Evolutionary conservation across 2,113 vertebrate species (phyloP).

Genomic region (Excalfactoria chinensis): DNA sequence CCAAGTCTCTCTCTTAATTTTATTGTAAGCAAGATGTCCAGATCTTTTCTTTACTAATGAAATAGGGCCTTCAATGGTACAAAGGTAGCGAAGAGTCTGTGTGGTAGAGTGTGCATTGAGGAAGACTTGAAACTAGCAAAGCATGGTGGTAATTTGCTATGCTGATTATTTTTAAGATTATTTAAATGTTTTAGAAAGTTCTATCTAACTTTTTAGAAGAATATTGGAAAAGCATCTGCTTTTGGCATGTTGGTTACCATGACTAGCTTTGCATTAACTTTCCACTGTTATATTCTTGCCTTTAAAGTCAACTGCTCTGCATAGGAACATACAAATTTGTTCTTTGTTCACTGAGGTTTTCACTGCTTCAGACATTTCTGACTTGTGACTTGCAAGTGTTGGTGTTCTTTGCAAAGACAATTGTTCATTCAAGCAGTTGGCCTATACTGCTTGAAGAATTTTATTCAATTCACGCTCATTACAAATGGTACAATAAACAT

Average conservation of each 20-base stretch:
- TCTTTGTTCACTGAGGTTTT: background rate
- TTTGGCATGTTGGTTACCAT: background rate
- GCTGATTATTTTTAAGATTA: background rate
- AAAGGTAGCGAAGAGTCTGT: background rate
- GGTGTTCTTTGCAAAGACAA: background rate
- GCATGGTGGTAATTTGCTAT: background rate
- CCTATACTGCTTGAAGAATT: background rate
- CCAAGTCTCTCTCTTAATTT: slow-evolving; percentile 12
- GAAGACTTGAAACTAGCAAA: background rate
- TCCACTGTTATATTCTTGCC: background rate
- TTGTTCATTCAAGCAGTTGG: rapidly evolving
- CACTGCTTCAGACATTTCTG: background rate
- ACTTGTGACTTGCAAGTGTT: background rate
- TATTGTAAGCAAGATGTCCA: slow-evolving; percentile 32
- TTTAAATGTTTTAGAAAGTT: background rate
- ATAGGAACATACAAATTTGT: background rate
- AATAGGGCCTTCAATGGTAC: background rate
- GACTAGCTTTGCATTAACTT: background rate
- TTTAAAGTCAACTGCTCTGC: background rate
- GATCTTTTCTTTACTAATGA: background rate
- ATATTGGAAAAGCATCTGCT: rapidly evolving
- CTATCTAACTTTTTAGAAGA: background rate
- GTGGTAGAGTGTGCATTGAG: background rate
- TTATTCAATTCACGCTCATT: background rate
- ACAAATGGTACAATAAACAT: background rate